A percentile compares a stretch with the other conserved stretches of the same genome.
Conservation (phyloP, 1,140 invertebrate genomes). For the Ceratosolen solmsi region DNA sequence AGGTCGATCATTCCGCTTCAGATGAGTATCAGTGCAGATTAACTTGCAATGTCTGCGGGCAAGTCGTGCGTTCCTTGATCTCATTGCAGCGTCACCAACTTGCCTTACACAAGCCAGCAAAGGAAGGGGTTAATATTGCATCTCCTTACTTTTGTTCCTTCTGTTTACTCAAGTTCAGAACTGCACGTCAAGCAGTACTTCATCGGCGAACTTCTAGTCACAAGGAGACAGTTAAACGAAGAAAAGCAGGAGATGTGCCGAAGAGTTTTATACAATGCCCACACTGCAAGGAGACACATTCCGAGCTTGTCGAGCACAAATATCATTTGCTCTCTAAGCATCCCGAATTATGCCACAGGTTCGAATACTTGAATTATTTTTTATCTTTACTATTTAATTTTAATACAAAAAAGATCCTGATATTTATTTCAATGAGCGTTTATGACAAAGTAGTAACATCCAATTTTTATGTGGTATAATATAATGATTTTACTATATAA, state of each 20-base stretch:
- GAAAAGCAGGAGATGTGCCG: slow-evolving; percentile 59
- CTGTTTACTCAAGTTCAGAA: slow-evolving; percentile 78
- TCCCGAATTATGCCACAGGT: slow-evolving; percentile 75
- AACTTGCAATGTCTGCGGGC: slow-evolving; percentile 76
- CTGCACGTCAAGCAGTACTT: slow-evolving; percentile 76
- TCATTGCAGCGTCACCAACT: slow-evolving; percentile 79
- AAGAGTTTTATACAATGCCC: slow-evolving; percentile 69
- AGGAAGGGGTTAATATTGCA: slow-evolving; percentile 57
- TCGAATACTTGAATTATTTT: neutral
- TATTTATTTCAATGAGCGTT: neutral
- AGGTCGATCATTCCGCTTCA: slow-evolving; percentile 72
- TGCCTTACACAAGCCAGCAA: slow-evolving; percentile 67
- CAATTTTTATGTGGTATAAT: no score
- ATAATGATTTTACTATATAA: no score
- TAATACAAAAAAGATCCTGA: neutral
- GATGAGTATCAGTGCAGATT: slow-evolving; percentile 80
- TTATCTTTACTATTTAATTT: neutral
- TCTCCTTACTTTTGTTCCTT: slow-evolving; percentile 78
- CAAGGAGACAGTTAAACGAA: slow-evolving; percentile 72
- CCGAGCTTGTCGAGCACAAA: slow-evolving; percentile 77
- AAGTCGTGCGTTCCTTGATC: slow-evolving; percentile 76
- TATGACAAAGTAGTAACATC: no score
- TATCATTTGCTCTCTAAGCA: slow-evolving; percentile 80
- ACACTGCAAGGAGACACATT: slow-evolving; percentile 75
- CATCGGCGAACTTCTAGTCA: slow-evolving; percentile 80